Percentiles rank a stretch among this genome's conserved stretches.
Evolutionary conservation across 2,113 vertebrate genomes (phyloP).

Genomic region (Isichthys henryi): DNA sequence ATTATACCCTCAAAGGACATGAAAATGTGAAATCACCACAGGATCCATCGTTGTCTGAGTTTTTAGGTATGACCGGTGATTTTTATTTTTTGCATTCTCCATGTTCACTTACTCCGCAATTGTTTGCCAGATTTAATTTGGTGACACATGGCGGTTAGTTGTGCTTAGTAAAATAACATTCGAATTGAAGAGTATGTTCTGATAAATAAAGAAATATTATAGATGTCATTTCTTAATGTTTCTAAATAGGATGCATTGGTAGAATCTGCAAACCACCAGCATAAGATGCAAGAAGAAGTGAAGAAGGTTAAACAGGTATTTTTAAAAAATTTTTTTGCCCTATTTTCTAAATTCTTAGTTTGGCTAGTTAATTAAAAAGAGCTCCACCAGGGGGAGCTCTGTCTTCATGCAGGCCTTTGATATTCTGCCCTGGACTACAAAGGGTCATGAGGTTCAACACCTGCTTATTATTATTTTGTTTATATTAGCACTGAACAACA

Average conservation of each 20-base stretch:
- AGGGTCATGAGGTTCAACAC: background rate
- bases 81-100: background rate
- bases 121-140: background rate
- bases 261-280: conserved; percentile 67
- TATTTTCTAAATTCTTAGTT: background rate
- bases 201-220: background rate
- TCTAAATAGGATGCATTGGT: conserved; percentile 67
- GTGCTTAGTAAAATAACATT: background rate
- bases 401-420: background rate
- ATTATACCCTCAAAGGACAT: background rate
- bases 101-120: background rate
- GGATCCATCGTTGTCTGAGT: background rate
- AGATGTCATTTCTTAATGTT: conserved; percentile 5
- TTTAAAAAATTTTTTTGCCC: background rate
- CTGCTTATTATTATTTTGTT: conserved; percentile 11
- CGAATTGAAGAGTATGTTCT: background rate
- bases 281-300: conserved; percentile 71
- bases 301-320: conserved; percentile 72
- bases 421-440: background rate
- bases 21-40: conserved; percentile 6
- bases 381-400: conserved; percentile 33
- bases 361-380: background rate
- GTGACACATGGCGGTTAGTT: conserved; percentile 2
- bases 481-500: background rate
- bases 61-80: background rate